These are phyloP conservation scores for Polyodon spathula DNA, from an alignment of 2,113 vertebrate genomes.

Conservation along the genomic window DNA sequence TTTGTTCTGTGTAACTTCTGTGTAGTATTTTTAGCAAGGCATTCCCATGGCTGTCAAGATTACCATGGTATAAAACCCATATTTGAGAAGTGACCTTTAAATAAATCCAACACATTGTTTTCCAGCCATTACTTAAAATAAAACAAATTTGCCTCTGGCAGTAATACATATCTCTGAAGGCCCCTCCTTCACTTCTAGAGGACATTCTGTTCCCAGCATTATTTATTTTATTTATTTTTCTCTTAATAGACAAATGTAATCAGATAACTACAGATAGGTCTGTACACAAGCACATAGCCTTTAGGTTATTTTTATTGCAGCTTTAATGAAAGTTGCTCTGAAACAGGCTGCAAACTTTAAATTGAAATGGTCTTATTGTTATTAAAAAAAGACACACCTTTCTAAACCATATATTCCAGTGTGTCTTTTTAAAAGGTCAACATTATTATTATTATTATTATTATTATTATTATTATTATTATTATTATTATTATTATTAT, in stretches of 20 bases:
- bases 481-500: neutral
- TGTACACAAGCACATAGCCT: slow-evolving; percentile 22
- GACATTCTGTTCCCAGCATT: slow-evolving; percentile 36
- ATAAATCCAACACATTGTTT: neutral
- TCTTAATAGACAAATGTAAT: slow-evolving; percentile 64
- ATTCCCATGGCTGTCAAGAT: neutral
- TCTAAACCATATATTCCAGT: too few relatives aligned
- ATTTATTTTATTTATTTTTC: slow-evolving; percentile 48
- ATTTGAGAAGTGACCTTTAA: slow-evolving; percentile 1
- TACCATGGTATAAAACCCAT: slow-evolving; percentile 2
- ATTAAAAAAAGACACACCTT: too few relatives aligned
- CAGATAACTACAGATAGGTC: slow-evolving; percentile 49
- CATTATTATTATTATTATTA: neutral
- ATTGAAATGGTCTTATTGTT: too few relatives aligned
- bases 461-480: neutral
- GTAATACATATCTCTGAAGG: slow-evolving; percentile 9
- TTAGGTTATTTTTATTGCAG: slow-evolving; percentile 10
- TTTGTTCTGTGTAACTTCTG: too few relatives aligned
- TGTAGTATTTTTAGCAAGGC: too few relatives aligned
- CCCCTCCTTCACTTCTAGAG: slow-evolving; percentile 30
- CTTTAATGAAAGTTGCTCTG: slow-evolving; percentile 1
- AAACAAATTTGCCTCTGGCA: slow-evolving; percentile 37
- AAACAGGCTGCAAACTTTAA: too few relatives aligned
- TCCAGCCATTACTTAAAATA: slow-evolving; percentile 20
- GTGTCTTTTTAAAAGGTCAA: too few relatives aligned